Evolutionary conservation across 2,888 invertebrate genomes (phyloP), one percentile per base, ranked within the genome.

Genomic region (Leucoma salicis): DNA sequence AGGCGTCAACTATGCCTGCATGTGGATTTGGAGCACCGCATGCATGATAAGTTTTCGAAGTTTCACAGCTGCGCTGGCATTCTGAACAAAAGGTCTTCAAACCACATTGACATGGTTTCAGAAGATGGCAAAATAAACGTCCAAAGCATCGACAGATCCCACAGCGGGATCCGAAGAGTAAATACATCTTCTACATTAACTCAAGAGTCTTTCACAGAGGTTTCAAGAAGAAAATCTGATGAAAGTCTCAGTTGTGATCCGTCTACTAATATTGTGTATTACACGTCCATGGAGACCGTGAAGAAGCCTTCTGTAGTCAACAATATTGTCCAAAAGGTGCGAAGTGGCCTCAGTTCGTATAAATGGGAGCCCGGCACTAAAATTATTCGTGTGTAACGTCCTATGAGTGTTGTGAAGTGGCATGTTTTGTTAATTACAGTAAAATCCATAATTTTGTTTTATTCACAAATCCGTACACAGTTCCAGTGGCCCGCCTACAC

Each of bases 331-430:
- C 56, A 66, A 10, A 73, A 74, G 18, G 65, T 71, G 0, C 58
- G 66, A 0, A 69, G 53, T 2, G 63, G 66, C 10, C 21, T 51
- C 2, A 67, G 57, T 14, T 51, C 35, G 1, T 87, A 84, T 40
- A 78, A 72, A 12, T 87, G 87, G 87, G 82, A 84, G 47, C 83
- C 87, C 0, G 82, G 76, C 0, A 82, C 79, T 1, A 81, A 78
- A 49, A 80, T 82, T 43, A 82, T 86, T 37, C 73, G 74, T 39
- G 78, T 82, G 13, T 84, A 51, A 70, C 3, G 28, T 16, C 21
- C 16, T 33, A 18, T 38, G 34, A 55, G 48, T 46, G 42, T 37
- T 48, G 56, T 65, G 63, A 42, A 57, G 66, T 66, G 61, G 42
- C 59, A 61, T 62, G 50, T 42, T 50, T 43, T 49, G 42, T 16